phyloP scores from a whole-genome alignment of 2,888 invertebrate species.

The Notocelia uddmanniana region DNA sequence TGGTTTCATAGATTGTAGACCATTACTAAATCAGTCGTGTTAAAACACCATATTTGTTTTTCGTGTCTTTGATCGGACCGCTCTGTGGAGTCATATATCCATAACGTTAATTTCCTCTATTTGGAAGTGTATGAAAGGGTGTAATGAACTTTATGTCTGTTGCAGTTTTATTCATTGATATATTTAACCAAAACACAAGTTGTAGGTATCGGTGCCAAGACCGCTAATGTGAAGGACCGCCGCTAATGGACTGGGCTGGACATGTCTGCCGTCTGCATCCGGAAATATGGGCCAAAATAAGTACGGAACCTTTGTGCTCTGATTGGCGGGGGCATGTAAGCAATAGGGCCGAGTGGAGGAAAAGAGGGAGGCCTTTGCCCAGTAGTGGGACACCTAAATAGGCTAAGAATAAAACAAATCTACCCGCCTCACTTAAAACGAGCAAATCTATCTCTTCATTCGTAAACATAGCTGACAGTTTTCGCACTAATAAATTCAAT shows the following conservation, averaged over 20 bases:
- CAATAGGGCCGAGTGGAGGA: no score
- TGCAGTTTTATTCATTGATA: background rate
- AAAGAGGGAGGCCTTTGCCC: no score
- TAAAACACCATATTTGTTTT: conserved; percentile 68
- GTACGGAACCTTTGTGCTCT: no score
- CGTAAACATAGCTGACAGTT: conserved; percentile 30
- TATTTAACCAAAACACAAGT: no score
- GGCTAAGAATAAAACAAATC: no score
- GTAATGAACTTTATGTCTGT: background rate
- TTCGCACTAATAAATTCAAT: conserved; percentile 25
- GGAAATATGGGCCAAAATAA: no score
- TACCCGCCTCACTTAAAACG: background rate
- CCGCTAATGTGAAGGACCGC: no score
- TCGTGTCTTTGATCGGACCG: conserved; percentile 65
- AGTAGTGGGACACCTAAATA: no score
- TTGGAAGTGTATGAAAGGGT: background rate
- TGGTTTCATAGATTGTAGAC: conserved; percentile 60
- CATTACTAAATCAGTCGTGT: conserved; percentile 68
- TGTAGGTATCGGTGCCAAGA: no score
- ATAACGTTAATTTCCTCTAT: conserved; percentile 17
- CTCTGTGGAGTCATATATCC: conserved; percentile 48
- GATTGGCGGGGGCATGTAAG: no score
- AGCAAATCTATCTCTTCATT: conserved; percentile 29
- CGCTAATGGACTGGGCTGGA: no score
- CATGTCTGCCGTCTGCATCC: no score